Evolutionary conservation across 2,113 vertebrate genomes (phyloP).

Genomic region (Condylura cristata): DNA sequence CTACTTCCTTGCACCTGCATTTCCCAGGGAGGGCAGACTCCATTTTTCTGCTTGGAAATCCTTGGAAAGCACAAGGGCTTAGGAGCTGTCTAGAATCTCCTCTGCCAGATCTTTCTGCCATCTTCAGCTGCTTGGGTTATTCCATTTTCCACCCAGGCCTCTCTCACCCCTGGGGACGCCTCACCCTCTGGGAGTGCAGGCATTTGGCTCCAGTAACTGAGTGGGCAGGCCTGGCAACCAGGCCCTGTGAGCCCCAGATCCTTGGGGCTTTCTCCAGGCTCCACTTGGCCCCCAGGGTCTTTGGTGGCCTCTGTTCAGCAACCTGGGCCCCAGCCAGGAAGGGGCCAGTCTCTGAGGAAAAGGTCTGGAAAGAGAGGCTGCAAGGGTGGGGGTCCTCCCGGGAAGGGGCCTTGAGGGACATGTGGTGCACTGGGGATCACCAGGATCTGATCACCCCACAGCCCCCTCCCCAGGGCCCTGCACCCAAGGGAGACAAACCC

Average conservation of each 20-base stretch:
- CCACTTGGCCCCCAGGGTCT: slow-evolving; percentile 2
- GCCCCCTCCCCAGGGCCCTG: not conserved
- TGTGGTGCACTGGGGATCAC: not conserved
- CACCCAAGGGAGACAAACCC: not conserved
- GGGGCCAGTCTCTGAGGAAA: slow-evolving; percentile 29
- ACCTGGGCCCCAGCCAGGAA: not conserved
- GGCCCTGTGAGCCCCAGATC: not conserved
- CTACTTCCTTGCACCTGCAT: rapidly evolving
- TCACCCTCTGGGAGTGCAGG: not conserved
- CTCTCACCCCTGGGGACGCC: not conserved
- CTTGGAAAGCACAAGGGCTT: not conserved
- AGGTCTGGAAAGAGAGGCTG: slow-evolving; percentile 68
- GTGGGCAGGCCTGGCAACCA: slow-evolving; percentile 58
- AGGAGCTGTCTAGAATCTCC: not conserved
- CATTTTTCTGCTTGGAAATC: not conserved
- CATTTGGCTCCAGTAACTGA: not conserved
- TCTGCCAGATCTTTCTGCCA: not conserved
- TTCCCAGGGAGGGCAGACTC: not conserved
- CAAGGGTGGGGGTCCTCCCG: not conserved
- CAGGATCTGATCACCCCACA: slow-evolving; percentile 20
- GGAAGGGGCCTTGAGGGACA: not conserved
- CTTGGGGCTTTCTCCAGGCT: not conserved
- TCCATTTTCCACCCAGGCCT: not conserved
- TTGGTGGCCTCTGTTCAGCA: slow-evolving; percentile 60
- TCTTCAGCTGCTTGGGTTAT: not conserved